These are phyloP conservation scores for Pseudochaenichthys georgianus DNA, from an alignment of 2,797 vertebrate species.

Conservation along the genomic window DNA sequence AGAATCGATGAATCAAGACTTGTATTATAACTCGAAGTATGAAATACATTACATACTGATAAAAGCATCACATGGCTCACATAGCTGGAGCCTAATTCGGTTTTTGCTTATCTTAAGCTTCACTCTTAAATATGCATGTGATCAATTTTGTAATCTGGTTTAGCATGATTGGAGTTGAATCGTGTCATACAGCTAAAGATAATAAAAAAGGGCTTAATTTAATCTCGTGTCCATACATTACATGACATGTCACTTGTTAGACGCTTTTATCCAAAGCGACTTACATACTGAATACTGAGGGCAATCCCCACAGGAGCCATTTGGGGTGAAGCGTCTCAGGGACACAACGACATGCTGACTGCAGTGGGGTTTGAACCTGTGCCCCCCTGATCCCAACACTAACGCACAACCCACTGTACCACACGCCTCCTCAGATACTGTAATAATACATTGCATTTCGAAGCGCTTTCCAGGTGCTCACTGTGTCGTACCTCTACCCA, in stretches of 20 bases:
- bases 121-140: background rate
- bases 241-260: no score
- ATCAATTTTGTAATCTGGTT: background rate
- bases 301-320: no score
- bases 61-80: background rate
- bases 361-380: no score
- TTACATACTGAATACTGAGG: no score
- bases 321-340: no score
- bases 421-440: background rate
- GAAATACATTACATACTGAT: background rate
- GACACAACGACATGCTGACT: no score
- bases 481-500: background rate
- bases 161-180: background rate
- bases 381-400: no score
- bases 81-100: no score
- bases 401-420: no score
- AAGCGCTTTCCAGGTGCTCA: no score
- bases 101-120: background rate
- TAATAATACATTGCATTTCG: no score
- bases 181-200: background rate
- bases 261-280: no score
- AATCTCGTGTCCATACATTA: slow-evolving; percentile 4
- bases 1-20: background rate
- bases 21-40: background rate
- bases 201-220: background rate